These are phyloP conservation scores for Heteromyza rotundicornis DNA, from an alignment of 2,888 invertebrate species.

Conservation along the genomic window DNA sequence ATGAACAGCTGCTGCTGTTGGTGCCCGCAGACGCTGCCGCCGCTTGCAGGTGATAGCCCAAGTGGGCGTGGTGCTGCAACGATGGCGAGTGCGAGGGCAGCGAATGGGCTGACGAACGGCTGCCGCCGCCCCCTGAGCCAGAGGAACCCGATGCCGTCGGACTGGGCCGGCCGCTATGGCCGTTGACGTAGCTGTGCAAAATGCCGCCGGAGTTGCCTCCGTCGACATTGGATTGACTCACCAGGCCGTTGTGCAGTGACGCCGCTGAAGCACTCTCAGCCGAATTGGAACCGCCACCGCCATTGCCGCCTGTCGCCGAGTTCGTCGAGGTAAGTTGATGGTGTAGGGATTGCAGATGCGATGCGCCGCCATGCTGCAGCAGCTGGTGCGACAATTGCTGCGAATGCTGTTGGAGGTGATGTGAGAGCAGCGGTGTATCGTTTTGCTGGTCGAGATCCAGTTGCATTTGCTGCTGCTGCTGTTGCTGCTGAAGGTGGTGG, in stretches of 20 bases:
- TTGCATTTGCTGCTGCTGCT: conserved; percentile 18
- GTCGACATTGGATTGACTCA: conserved; percentile 21
- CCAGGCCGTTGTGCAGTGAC: conserved; percentile 3
- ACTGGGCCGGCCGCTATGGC: conserved; percentile 50
- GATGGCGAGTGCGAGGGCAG: conserved; percentile 55
- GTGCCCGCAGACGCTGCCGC: conserved; percentile 13
- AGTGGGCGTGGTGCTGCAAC: conserved; percentile 35
- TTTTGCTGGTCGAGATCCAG: conserved; percentile 13
- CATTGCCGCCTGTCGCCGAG: conserved; percentile 10
- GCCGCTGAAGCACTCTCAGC: conserved; percentile 9
- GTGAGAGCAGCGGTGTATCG: neutral
- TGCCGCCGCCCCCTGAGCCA: conserved; percentile 45
- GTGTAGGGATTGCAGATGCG: conserved; percentile 14
- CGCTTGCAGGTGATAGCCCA: conserved; percentile 19
- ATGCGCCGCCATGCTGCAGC: neutral
- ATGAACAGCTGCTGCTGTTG: conserved; percentile 9
- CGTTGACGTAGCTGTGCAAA: conserved; percentile 30
- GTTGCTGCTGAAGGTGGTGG: conserved; percentile 35
- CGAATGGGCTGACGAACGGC: conserved; percentile 57
- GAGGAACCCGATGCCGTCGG: conserved; percentile 52
- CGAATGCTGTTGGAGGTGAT: conserved; percentile 23
- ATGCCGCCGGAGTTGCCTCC: conserved; percentile 20
- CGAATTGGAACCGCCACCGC: neutral
- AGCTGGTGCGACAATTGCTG: conserved; percentile 25
- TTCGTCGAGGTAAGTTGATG: conserved; percentile 17